Percentiles rank a stretch among this genome's conserved stretches.
These are phyloP conservation scores for Philypnodon macrostomus DNA, from an alignment of 2,797 vertebrate species.

Conservation along the genomic window DNA sequence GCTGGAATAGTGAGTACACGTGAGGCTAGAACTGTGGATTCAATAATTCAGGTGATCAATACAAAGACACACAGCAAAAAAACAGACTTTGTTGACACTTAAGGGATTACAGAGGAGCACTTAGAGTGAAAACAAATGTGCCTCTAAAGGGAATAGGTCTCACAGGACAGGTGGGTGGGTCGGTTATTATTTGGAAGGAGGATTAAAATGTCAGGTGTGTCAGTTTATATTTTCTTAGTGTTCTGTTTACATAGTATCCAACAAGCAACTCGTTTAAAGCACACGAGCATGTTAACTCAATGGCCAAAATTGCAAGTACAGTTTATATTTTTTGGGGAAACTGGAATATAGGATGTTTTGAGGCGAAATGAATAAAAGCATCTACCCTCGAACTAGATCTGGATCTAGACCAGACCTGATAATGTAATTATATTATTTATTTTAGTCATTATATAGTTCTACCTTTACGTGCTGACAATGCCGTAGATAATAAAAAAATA, in stretches of 20 bases:
- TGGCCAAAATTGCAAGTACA: not conserved
- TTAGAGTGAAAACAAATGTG: constrained; percentile 60
- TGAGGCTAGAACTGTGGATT: constrained; percentile 9
- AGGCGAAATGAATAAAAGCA: too few species aligned
- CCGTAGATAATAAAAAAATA: too few species aligned
- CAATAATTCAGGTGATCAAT: constrained; percentile 37
- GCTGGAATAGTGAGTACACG: not conserved
- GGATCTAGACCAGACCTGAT: too few species aligned
- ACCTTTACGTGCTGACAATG: too few species aligned
- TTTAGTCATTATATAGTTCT: not conserved
- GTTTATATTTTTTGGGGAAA: not conserved
- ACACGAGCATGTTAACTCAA: too few species aligned
- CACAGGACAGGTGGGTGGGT: constrained; percentile 14
- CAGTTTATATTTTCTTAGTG: constrained; percentile 28
- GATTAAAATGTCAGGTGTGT: constrained; percentile 54
- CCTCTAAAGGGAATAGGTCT: constrained; percentile 42
- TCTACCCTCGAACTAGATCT: too few species aligned
- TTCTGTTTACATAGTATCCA: not conserved
- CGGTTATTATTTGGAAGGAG: constrained; percentile 27
- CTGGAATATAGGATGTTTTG: too few species aligned
- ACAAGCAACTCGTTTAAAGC: not conserved
- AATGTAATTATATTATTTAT: not conserved
- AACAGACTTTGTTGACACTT: constrained; percentile 47
- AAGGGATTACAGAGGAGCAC: constrained; percentile 61
- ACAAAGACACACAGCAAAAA: constrained; percentile 1